A percentile compares a stretch with the other conserved stretches of the same genome.
These are phyloP conservation scores for Platycnemis pennipes DNA, from an alignment of 2,888 invertebrate genomes.

Conservation along the genomic window DNA sequence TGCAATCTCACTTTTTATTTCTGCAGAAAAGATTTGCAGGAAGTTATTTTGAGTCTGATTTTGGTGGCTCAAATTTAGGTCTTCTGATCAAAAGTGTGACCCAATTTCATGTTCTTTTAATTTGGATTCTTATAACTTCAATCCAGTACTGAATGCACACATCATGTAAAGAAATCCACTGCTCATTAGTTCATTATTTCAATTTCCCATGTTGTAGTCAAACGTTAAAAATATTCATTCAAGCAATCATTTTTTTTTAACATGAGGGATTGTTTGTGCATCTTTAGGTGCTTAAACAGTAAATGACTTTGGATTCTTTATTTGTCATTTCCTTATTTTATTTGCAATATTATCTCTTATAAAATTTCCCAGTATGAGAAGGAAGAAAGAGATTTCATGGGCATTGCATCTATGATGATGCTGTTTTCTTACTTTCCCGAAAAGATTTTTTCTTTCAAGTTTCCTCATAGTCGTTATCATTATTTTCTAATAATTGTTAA, in stretches of 20 bases:
- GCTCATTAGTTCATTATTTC: too few relatives aligned
- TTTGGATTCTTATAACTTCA: neutral
- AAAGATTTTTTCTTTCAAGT: neutral
- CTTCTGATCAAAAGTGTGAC: neutral
- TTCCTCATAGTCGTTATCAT: neutral
- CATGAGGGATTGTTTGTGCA: neutral
- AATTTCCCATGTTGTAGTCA: too few relatives aligned
- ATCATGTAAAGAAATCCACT: too few relatives aligned
- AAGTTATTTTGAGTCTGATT: neutral
- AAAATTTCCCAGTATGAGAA: too few relatives aligned
- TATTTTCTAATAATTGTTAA: neutral
- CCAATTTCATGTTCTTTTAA: neutral
- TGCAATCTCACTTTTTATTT: neutral
- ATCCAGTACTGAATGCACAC: too few relatives aligned
- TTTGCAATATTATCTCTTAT: too few relatives aligned
- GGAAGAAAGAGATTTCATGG: too few relatives aligned
- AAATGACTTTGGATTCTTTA: neutral
- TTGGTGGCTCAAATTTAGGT: neutral
- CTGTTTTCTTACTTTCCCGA: too few relatives aligned
- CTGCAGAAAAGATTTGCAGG: neutral
- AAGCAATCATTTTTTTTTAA: too few relatives aligned
- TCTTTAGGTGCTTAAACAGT: neutral
- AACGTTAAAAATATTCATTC: too few relatives aligned
- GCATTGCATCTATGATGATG: too few relatives aligned
- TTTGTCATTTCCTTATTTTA: neutral